Conservation (phyloP, 1,140 invertebrate genomes). For the Drosophila repleta region DNA sequence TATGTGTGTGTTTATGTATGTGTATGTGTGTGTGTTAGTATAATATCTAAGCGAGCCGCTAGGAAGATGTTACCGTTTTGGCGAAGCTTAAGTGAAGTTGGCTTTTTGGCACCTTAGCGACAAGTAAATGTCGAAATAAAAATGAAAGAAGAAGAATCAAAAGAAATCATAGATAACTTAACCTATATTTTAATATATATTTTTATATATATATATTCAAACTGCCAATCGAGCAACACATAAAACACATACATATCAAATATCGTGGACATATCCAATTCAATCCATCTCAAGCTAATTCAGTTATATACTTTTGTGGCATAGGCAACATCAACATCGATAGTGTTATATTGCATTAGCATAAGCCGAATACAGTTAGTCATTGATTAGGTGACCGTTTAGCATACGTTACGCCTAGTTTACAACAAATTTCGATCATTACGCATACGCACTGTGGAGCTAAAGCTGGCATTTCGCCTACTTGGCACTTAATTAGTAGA, state of each 20-base stretch:
- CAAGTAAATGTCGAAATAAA: conserved; percentile 5
- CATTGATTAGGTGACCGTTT: conserved; percentile 1
- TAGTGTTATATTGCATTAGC: conserved; percentile 27
- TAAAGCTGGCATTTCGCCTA: conserved; percentile 21
- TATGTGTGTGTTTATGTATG: not conserved
- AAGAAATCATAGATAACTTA: not conserved
- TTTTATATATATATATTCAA: conserved; percentile 17
- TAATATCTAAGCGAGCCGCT: conserved; percentile 34
- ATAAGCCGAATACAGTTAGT: conserved; percentile 29
- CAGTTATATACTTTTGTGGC: conserved; percentile 16
- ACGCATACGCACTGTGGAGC: conserved; percentile 39
- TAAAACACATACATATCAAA: conserved; percentile 26
- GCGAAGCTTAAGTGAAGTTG: conserved; percentile 25
- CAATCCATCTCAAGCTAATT: conserved; percentile 37
- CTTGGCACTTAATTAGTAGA: conserved; percentile 13
- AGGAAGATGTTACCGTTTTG: conserved; percentile 9
- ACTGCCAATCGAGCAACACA: conserved; percentile 48
- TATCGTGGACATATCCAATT: conserved; percentile 14
- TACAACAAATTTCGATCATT: conserved; percentile 14
- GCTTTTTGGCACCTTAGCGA: not conserved
- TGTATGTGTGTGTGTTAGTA: conserved; percentile 20
- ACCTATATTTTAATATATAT: conserved; percentile 15
- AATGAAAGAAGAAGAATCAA: conserved; percentile 17
- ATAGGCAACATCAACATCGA: conserved; percentile 35
- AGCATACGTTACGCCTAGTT: conserved; percentile 18